Conservation (phyloP, 2,113 vertebrate species). For the Elephas maximus region DNA sequence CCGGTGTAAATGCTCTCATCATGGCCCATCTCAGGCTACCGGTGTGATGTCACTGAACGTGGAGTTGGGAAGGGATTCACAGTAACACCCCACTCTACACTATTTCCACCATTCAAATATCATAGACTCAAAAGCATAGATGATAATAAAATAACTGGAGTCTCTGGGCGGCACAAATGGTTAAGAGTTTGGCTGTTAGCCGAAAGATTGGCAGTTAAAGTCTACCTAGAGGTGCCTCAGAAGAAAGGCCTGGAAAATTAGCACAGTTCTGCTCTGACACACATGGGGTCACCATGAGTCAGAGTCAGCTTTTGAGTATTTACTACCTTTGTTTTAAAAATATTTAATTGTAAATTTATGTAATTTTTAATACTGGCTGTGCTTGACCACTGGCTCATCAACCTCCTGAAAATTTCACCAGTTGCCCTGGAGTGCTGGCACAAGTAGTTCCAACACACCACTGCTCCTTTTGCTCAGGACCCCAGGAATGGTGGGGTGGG, state of each 20-base stretch:
- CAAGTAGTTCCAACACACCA: neutral
- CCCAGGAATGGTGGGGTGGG: neutral
- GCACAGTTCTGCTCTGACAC: neutral
- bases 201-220: neutral
- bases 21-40: neutral
- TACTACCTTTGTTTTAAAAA: neutral
- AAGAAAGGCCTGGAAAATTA: neutral
- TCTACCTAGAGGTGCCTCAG: neutral
- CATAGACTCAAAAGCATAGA: neutral
- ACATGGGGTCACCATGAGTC: neutral
- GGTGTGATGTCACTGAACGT: neutral
- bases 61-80: neutral
- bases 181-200: neutral
- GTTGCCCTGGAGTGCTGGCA: neutral
- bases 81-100: neutral
- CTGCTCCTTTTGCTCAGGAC: neutral
- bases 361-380: neutral
- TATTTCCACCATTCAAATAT: neutral
- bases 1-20: neutral
- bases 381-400: neutral
- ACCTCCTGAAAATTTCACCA: neutral
- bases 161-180: neutral
- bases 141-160: neutral
- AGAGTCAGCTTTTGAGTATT: neutral
- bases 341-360: neutral